These are phyloP conservation scores for Scotopteryx bipunctaria DNA, from an alignment of 2,888 invertebrate genomes.

Conservation along the genomic window DNA sequence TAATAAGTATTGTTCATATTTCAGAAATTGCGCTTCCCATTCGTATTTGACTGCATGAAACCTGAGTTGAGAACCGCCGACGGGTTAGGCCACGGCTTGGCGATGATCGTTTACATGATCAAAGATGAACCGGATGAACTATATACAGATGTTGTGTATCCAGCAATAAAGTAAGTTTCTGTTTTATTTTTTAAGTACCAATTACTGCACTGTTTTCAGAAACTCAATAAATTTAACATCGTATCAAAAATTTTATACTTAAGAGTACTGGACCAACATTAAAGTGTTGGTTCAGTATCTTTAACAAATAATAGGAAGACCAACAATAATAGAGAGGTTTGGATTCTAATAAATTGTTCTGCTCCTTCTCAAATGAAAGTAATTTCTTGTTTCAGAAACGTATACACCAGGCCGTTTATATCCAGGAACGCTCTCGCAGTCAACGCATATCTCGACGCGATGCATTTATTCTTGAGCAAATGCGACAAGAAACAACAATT, in stretches of 20 bases:
- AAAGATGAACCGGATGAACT: slow-evolving; percentile 91
- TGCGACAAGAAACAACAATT: slow-evolving; percentile 90
- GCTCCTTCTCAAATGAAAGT: not conserved
- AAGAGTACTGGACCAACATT: too few species aligned
- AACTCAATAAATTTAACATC: too few species aligned
- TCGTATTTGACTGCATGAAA: slow-evolving; percentile 95
- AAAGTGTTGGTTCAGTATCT: too few species aligned
- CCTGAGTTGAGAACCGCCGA: slow-evolving; percentile 93
- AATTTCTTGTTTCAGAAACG: slow-evolving; percentile 13
- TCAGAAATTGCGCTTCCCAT: slow-evolving; percentile 98
- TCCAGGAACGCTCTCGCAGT: slow-evolving; percentile 93
- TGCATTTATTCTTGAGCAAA: slow-evolving; percentile 94
- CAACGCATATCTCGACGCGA: slow-evolving; percentile 93
- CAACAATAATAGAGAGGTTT: too few species aligned
- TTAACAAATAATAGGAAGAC: too few species aligned
- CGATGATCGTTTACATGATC: slow-evolving; percentile 92
- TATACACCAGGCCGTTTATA: slow-evolving; percentile 18
- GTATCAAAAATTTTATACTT: too few species aligned
- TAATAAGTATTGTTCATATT: too few species aligned
- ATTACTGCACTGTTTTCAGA: too few species aligned
- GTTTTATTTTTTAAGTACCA: not conserved
- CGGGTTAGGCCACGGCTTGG: slow-evolving; percentile 92
- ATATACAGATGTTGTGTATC: slow-evolving; percentile 88
- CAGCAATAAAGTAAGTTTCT: slow-evolving; percentile 90
- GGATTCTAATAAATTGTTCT: too few species aligned